Conservation (phyloP, 2,113 vertebrate species). For the Ornithorhynchus anatinus region DNA sequence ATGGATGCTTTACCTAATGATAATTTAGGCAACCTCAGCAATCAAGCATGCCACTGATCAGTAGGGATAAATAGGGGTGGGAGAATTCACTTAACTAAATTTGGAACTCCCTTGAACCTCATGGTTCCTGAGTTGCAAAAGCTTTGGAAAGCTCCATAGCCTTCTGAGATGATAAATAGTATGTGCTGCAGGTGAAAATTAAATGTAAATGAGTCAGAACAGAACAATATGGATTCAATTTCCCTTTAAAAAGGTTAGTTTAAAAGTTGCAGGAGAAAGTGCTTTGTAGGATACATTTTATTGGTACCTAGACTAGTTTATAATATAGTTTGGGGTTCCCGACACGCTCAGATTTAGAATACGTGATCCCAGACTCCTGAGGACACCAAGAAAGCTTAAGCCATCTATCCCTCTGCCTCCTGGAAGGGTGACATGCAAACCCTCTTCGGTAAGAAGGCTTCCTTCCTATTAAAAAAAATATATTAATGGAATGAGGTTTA, state of each 20-base stretch:
- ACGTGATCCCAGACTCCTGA: background rate
- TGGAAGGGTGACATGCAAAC: background rate
- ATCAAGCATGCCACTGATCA: background rate
- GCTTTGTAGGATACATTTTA: background rate
- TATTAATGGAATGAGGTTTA: too few species aligned
- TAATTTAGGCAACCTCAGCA: background rate
- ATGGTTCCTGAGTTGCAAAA: background rate
- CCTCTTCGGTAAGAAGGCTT: too few species aligned
- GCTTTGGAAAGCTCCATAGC: background rate
- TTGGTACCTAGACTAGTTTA: background rate
- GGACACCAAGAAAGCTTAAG: background rate
- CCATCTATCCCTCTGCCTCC: background rate
- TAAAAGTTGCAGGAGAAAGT: background rate
- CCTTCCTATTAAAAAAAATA: too few species aligned
- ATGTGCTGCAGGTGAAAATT: constrained; percentile 6
- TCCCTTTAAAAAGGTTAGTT: background rate
- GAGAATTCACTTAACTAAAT: background rate
- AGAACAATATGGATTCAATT: constrained; percentile 6
- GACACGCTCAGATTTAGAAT: background rate
- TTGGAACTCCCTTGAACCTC: background rate
- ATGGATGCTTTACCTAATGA: background rate
- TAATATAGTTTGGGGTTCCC: background rate
- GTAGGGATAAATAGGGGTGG: background rate
- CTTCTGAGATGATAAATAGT: constrained; percentile 17
- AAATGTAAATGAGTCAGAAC: constrained; percentile 37